Base-by-base conservation (phyloP, 1,140 invertebrate genomes). In the Hydropsyche tenuis region DNA sequence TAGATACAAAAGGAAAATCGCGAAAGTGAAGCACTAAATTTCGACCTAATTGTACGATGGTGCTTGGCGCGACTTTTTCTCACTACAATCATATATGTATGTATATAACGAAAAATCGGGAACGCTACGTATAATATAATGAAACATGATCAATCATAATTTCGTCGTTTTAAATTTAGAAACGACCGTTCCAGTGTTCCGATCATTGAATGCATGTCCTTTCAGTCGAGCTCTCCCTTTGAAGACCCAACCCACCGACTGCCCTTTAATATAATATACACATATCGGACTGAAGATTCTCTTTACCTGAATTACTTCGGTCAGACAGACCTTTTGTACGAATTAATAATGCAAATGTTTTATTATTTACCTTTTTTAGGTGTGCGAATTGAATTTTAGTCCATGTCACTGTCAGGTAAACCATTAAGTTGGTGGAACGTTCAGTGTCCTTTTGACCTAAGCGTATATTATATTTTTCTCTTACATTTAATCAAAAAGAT, bases 181-280 rank as follows among this genome's bases (percentile, higher is more conserved):
- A 60, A 23, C 51, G 56, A 48, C 45, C 45, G 45, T 48, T 48
- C 45, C 18, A 51, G 27, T 65, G 12, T 42, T 63, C 43, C 23
- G 64, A 45, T 66, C 37, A 66, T 66, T 68, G 25, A 68, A 42
- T 65, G 16, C 65, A 68, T 48, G 45, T 48, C 65, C 65, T 68
- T 68, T 68, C 65, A 68, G 65, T 68, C 45, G 25, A 68, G 65
- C 20, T 68, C 65, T 45, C 65, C 65, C 65, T 68, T 68, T 68
- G 65, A 68, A 25, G 65, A 51, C 46, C 14, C 22, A 20, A 16
- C 18, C 64, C n/a, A 30, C 11, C n/a, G 63, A 14, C 30, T 16
- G 30, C n/a, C 4, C 63, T 45, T 25, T 25, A 22, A 66, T 23
- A 66, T 66, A 27, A 37, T 37, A 16, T 66, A 66, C 43, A 37